These are phyloP conservation scores for Kryptolebias marmoratus DNA, from an alignment of 2,113 vertebrate genomes.

Conservation along the genomic window DNA sequence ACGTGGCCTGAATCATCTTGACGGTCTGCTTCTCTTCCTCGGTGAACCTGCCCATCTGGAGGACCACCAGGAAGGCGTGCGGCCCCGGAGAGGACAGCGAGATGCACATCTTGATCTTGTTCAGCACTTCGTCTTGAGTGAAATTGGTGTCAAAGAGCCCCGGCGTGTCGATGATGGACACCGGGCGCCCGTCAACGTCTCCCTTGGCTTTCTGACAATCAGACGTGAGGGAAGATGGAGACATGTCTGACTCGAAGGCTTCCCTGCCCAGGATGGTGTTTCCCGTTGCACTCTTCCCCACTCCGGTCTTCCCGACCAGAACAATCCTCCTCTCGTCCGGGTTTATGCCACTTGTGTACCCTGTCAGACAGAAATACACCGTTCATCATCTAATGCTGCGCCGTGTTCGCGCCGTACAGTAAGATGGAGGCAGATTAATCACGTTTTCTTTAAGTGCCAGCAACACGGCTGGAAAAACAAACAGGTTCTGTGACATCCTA, in stretches of 20 bases:
- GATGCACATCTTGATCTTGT: slow-evolving; percentile 56
- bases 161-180: slow-evolving; percentile 71
- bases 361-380: slow-evolving; percentile 49
- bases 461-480: not conserved
- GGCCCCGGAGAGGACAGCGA: slow-evolving; percentile 62
- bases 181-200: not conserved
- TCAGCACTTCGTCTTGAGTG: slow-evolving; percentile 19
- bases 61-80: slow-evolving; percentile 63
- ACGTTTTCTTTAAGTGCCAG: not conserved
- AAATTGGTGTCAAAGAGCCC: slow-evolving; percentile 70
- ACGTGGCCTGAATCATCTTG: slow-evolving; percentile 50
- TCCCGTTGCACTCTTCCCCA: slow-evolving; percentile 67
- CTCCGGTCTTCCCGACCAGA: slow-evolving; percentile 65
- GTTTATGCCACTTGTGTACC: slow-evolving; percentile 1
- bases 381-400: slow-evolving; percentile 6
- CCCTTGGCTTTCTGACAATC: slow-evolving; percentile 47
- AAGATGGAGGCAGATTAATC: not conserved
- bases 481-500: too few species aligned
- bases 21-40: slow-evolving; percentile 43
- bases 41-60: slow-evolving; percentile 49
- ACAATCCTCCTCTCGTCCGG: slow-evolving; percentile 56
- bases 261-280: slow-evolving; percentile 67
- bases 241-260: slow-evolving; percentile 36
- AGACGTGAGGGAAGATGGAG: not conserved
- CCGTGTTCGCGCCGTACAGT: not conserved